These are phyloP conservation scores for Dysdera silvatica DNA, from an alignment of 1,140 invertebrate genomes.

Conservation along the genomic window DNA sequence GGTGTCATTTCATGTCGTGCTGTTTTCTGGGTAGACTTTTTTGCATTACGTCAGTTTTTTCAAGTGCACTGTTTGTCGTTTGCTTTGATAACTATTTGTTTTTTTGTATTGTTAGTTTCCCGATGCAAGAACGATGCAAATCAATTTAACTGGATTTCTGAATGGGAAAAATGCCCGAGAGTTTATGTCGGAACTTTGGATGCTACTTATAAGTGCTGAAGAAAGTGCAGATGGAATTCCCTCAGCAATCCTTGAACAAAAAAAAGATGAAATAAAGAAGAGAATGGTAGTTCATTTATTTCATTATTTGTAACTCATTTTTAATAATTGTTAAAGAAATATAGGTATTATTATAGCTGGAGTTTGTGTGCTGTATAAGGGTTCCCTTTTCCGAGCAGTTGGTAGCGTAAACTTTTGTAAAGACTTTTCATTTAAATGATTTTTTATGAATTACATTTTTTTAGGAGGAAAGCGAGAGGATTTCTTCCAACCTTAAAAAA, in stretches of 20 bases:
- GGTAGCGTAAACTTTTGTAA: no score
- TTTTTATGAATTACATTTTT: not conserved
- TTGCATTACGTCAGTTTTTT: no score
- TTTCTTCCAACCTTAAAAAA: conserved; percentile 52
- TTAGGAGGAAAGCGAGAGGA: conserved; percentile 63
- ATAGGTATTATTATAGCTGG: no score
- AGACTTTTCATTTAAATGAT: no score
- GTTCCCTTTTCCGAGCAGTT: no score
- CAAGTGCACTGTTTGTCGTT: no score
- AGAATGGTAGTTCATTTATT: conserved; percentile 33
- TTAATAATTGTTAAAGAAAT: not conserved
- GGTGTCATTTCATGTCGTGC: no score
- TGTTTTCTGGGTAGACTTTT: no score
- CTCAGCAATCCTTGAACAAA: conserved; percentile 81
- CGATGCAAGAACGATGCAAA: conserved; percentile 98
- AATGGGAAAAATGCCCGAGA: conserved; percentile 95
- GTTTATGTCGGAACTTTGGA: conserved; percentile 97
- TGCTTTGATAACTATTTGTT: no score
- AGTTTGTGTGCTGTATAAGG: no score
- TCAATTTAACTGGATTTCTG: conserved; percentile 96
- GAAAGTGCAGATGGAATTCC: conserved; percentile 91
- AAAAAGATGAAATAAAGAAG: conserved; percentile 90
- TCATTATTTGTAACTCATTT: conserved; percentile 17
- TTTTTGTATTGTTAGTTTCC: conserved; percentile 53
- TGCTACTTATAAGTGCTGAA: conserved; percentile 86